Conservation (phyloP, 1,140 invertebrate genomes). For the Dendrolimus punctatus region DNA sequence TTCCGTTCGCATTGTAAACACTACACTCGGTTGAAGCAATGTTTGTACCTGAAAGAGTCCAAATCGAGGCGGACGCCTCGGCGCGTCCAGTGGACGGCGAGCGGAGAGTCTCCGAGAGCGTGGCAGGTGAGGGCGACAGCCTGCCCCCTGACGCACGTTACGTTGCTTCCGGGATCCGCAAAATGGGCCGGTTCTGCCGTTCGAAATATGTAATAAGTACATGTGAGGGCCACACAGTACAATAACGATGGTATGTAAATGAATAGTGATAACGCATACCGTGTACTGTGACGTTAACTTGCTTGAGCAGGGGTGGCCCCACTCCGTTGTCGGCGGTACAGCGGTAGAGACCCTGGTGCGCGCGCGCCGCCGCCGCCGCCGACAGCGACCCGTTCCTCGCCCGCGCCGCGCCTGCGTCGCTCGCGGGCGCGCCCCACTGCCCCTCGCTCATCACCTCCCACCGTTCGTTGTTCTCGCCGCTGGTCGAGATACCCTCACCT, state of each 20-base stretch:
- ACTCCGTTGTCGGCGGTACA: slow-evolving; percentile 86
- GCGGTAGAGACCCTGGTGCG: slow-evolving; percentile 81
- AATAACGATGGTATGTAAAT: too few relatives aligned
- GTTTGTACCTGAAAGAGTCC: slow-evolving; percentile 37
- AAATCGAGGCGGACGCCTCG: slow-evolving; percentile 31
- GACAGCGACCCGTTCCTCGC: slow-evolving; percentile 74
- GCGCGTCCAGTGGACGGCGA: slow-evolving; percentile 44
- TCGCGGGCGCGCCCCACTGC: slow-evolving; percentile 13
- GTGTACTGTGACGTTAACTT: slow-evolving; percentile 79
- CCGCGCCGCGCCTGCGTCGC: slow-evolving; percentile 31
- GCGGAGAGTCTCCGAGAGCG: slow-evolving; percentile 45
- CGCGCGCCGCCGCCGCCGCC: slow-evolving; percentile 73
- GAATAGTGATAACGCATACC: slow-evolving; percentile 58
- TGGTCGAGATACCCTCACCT: slow-evolving; percentile 21
- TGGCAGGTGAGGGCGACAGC: slow-evolving; percentile 31
- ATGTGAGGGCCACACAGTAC: too few relatives aligned
- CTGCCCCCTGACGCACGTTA: slow-evolving; percentile 34
- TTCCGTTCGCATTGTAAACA: neutral
- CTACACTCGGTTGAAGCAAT: neutral
- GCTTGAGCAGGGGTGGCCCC: slow-evolving; percentile 79
- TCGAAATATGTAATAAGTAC: too few relatives aligned
- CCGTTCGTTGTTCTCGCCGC: slow-evolving; percentile 22
- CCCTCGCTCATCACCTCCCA: slow-evolving; percentile 30
- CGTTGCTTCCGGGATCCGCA: slow-evolving; percentile 28
- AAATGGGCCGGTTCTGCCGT: slow-evolving; percentile 44